Evolutionary conservation across 2,888 invertebrate species (phyloP).

Genomic region (Aphodius granarius): DNA sequence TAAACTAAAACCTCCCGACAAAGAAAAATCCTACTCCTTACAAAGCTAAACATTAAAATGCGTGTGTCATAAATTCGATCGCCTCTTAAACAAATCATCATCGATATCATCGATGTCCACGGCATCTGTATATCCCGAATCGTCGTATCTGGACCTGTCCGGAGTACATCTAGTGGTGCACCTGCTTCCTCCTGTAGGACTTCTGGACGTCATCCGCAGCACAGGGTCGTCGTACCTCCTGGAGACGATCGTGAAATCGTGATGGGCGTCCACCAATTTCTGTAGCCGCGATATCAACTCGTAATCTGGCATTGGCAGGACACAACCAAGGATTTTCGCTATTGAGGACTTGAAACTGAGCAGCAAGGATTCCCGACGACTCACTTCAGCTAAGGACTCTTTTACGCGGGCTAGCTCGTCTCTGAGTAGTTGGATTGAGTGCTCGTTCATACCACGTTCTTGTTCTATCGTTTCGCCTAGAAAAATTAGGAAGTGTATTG

Average conservation of each 20-base stretch:
- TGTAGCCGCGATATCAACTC: constrained; percentile 69
- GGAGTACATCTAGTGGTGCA: constrained; percentile 53
- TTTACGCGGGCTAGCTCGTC: constrained; percentile 78
- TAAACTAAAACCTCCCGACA: not conserved
- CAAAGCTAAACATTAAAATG: constrained; percentile 39
- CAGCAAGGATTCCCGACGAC: constrained; percentile 75
- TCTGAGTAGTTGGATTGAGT: constrained; percentile 69
- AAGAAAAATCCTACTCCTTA: not conserved
- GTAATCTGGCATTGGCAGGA: constrained; percentile 60
- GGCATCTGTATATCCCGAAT: constrained; percentile 73
- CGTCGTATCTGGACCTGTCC: constrained; percentile 67
- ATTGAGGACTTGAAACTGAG: constrained; percentile 70
- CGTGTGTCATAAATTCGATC: constrained; percentile 58
- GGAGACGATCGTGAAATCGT: constrained; percentile 83
- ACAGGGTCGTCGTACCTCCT: constrained; percentile 69
- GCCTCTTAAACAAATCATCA: constrained; percentile 67
- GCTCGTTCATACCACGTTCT: constrained; percentile 70
- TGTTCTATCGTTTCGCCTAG: constrained; percentile 66
- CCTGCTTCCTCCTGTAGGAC: constrained; percentile 61
- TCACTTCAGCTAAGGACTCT: constrained; percentile 72
- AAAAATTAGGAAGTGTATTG: not conserved
- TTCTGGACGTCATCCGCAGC: constrained; percentile 57
- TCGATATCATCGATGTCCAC: constrained; percentile 69
- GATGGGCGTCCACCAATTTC: constrained; percentile 82
- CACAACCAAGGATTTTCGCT: constrained; percentile 60